Conservation (phyloP, 2,888 invertebrate genomes). For the Metacarcinus magister region DNA sequence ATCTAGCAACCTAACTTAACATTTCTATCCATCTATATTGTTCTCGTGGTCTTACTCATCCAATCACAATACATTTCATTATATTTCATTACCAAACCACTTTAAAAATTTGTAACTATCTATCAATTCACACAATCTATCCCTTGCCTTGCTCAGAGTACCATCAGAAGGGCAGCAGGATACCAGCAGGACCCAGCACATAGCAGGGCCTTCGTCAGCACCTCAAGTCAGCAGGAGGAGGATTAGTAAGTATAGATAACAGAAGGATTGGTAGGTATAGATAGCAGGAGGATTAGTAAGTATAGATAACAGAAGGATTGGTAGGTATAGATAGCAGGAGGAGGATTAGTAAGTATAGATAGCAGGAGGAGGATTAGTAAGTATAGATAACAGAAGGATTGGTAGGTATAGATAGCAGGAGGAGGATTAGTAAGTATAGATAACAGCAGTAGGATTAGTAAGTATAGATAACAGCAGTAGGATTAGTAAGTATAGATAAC, state of each 20-base stretch:
- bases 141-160: not conserved
- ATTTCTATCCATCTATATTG: not conserved
- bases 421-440: not conserved
- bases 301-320: not conserved
- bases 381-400: not conserved
- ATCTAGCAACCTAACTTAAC: too few relatives aligned
- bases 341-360: slow-evolving; percentile 12
- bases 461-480: not conserved
- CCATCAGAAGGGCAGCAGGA: not conserved
- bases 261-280: slow-evolving; percentile 1
- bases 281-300: not conserved
- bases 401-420: not conserved
- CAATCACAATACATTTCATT: not conserved
- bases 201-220: not conserved
- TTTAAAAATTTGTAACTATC: not conserved
- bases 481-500: not conserved
- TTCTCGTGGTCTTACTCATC: not conserved
- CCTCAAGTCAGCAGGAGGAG: not conserved
- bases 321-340: not conserved
- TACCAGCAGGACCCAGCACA: not conserved
- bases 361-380: too few relatives aligned
- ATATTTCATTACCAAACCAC: not conserved
- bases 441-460: not conserved
- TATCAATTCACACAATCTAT: not conserved
- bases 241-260: not conserved